These are phyloP conservation scores for Epinotia nisella DNA, from an alignment of 2,888 invertebrate species.

Conservation along the genomic window DNA sequence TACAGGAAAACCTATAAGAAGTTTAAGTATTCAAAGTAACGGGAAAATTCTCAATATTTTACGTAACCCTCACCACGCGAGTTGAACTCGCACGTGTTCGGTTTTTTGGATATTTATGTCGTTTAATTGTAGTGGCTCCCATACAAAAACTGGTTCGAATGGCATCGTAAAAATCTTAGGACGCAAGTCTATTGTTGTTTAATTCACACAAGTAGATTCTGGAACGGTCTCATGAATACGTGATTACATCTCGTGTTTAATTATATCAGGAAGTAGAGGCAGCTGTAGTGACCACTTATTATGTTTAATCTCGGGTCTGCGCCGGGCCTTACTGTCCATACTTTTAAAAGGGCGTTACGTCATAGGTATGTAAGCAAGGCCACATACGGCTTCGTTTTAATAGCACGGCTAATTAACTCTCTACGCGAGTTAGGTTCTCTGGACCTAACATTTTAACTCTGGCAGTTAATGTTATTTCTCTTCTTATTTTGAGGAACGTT, in stretches of 20 bases:
- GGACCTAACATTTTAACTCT: background rate
- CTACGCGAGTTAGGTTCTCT: background rate
- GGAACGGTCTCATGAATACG: slow-evolving; percentile 5
- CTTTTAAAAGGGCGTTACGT: background rate
- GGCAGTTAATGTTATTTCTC: background rate
- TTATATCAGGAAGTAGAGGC: background rate
- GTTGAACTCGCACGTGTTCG: no score
- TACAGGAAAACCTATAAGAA: no score
- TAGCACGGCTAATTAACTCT: background rate
- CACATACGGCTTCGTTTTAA: background rate
- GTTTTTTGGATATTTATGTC: no score
- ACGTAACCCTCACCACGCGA: no score
- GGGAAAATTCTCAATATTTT: no score
- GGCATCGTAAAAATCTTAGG: no score
- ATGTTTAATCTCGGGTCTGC: background rate
- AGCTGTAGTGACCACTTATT: slow-evolving; percentile 3
- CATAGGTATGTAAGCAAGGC: background rate
- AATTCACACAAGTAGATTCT: background rate
- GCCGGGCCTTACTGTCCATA: background rate
- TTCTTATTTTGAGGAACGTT: background rate
- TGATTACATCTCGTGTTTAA: background rate
- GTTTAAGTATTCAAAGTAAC: no score
- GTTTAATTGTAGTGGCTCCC: no score
- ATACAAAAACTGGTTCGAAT: no score
- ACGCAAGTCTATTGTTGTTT: background rate